Conservation (phyloP, 2,888 invertebrate species). For the Dugesia japonica region DNA sequence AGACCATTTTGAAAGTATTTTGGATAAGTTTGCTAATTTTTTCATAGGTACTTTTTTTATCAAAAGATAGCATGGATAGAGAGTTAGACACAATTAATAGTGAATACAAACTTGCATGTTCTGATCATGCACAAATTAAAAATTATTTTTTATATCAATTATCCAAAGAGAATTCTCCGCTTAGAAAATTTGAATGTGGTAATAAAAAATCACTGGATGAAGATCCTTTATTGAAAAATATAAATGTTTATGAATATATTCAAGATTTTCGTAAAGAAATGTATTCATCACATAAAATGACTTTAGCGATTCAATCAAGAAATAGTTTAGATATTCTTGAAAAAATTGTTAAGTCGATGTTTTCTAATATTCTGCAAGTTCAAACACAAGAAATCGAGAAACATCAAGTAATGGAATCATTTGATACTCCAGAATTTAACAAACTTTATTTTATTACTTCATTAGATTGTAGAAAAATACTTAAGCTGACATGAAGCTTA, state of each 20-base stretch:
- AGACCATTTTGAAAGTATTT: slow-evolving; percentile 59
- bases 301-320: slow-evolving; percentile 59
- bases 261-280: slow-evolving; percentile 62
- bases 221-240: slow-evolving; percentile 38
- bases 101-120: slow-evolving; percentile 40
- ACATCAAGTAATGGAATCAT: too few species aligned
- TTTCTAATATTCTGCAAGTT: too few species aligned
- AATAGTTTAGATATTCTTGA: slow-evolving; percentile 36
- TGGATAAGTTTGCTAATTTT: slow-evolving; percentile 74
- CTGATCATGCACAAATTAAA: neutral
- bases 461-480: too few species aligned
- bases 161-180: too few species aligned
- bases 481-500: too few species aligned
- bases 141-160: neutral
- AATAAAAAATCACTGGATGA: slow-evolving; percentile 41
- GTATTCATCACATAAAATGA: slow-evolving; percentile 75
- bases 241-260: slow-evolving; percentile 55
- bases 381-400: too few species aligned
- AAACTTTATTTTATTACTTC: too few species aligned
- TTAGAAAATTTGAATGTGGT: slow-evolving; percentile 36
- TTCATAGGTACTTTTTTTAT: slow-evolving; percentile 71
- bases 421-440: too few species aligned
- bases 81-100: slow-evolving; percentile 75
- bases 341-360: too few species aligned
- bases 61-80: slow-evolving; percentile 65